These are phyloP conservation scores for Ischnus inquisitorius DNA, from an alignment of 2,888 invertebrate species.

Conservation along the genomic window DNA sequence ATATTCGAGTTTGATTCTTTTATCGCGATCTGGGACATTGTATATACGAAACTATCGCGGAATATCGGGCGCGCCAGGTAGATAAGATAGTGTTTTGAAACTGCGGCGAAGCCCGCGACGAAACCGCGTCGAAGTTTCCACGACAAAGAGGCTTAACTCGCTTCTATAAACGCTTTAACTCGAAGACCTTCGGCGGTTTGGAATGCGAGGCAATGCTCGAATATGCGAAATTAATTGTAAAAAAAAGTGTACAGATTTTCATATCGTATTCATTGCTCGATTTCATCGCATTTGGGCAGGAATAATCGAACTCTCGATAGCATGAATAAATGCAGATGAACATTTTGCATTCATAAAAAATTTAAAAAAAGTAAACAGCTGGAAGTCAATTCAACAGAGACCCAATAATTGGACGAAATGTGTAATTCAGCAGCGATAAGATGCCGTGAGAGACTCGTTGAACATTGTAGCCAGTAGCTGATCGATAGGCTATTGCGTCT, in stretches of 20 bases:
- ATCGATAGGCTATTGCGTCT: constrained; percentile 55
- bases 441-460: background rate
- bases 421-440: background rate
- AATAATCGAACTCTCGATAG: no score
- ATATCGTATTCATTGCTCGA: no score
- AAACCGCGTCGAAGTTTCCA: background rate
- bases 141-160: background rate
- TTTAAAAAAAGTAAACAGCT: no score
- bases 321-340: no score
- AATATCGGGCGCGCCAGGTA: background rate
- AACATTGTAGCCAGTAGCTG: background rate
- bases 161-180: background rate
- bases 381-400: background rate
- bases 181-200: background rate
- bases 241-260: background rate
- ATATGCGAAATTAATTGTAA: background rate
- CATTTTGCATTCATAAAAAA: no score
- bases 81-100: background rate
- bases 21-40: background rate
- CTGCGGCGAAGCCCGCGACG: background rate
- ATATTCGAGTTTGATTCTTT: constrained; percentile 6
- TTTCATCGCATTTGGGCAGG: no score
- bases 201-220: background rate
- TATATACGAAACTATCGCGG: background rate
- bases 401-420: background rate